Evolutionary conservation across 2,888 invertebrate species (phyloP), one percentile per base, ranked within the genome.

Genomic region (Zaprionus obscuricornis): DNA sequence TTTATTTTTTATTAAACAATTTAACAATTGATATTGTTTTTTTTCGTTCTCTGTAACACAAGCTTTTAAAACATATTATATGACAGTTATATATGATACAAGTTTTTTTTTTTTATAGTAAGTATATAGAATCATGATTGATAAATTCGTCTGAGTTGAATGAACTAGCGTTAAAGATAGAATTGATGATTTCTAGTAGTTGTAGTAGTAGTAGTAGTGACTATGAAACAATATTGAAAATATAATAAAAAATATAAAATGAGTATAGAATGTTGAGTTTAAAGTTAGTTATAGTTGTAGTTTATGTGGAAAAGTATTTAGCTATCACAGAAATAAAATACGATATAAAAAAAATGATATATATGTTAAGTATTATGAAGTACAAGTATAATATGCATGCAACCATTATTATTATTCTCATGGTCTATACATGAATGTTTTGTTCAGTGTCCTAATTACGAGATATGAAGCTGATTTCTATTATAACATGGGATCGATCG

Each of bases 381-480:
- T 68, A 60, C n/a, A n/a, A n/a, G n/a, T n/a, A 42, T 22, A 66
- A 62, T 55, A 71, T 65, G 37, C 66, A 52, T 52, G 39, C 34
- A 57, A 45, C 18, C 50, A 26, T 49, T 49, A 11, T 13, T 39
- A 16, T 33, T 24, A 36, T 20, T 8, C 7, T 31, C 16, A 40
- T 37, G 33, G 49, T 58, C n/a, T n/a, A n/a, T n/a, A 66, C 55
- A 54, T 56, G 59, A 43, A 50, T 60, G 52, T 57, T 67, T 52
- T 57, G 50, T 47, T 71, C 74, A 73, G 73, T 77, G 79, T 79
- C 83, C 81, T 81, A 81, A 81, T 81, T 81, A 81, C 77, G 81
- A 83, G 81, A 83, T 83, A 83, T 81, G 81, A 81, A 81, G 83
- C 79, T 81, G 83, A 81, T 81, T 77, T 63, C 65, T n/a, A n/a